Conservation (phyloP, 2,888 invertebrate species). For the Gnatocerus cornutus region DNA sequence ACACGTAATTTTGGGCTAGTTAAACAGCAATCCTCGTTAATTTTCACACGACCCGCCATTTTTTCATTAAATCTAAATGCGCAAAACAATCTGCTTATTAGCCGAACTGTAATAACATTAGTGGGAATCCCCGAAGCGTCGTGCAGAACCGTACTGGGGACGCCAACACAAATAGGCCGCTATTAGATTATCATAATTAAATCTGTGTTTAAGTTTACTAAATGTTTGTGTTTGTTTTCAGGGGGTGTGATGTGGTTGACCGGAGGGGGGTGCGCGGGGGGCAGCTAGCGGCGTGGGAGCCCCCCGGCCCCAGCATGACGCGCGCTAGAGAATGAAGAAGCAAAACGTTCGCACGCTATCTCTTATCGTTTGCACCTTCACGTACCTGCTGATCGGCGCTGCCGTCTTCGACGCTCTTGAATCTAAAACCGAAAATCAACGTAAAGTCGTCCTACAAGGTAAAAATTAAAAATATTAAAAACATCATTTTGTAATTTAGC, state of each 20-base stretch:
- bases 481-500: no score
- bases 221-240: conserved; percentile 51
- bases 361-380: conserved; percentile 99
- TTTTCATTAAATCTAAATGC: conserved; percentile 8
- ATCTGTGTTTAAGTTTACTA: conserved; percentile 40
- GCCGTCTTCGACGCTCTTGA: conserved; percentile 99
- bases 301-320: conserved; percentile 74
- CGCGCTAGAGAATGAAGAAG: conserved; percentile 96
- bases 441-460: conserved; percentile 93
- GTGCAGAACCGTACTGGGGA: conserved; percentile 5
- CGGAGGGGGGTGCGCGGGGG: conserved; percentile 66
- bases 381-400: conserved; percentile 98
- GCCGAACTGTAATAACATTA: not conserved
- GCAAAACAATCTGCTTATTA: not conserved
- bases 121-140: conserved; percentile 12
- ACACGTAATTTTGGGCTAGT: conserved; percentile 22
- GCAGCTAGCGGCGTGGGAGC: conserved; percentile 70
- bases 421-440: conserved; percentile 94
- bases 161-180: conserved; percentile 10
- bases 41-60: conserved; percentile 6
- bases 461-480: conserved; percentile 53
- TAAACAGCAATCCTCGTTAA: conserved; percentile 11
- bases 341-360: conserved; percentile 99
- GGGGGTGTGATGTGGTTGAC: conserved; percentile 64
- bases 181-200: conserved; percentile 38